Evolutionary conservation across 2,797 vertebrate species (phyloP).

Genomic region (Malacoraja senta): DNA sequence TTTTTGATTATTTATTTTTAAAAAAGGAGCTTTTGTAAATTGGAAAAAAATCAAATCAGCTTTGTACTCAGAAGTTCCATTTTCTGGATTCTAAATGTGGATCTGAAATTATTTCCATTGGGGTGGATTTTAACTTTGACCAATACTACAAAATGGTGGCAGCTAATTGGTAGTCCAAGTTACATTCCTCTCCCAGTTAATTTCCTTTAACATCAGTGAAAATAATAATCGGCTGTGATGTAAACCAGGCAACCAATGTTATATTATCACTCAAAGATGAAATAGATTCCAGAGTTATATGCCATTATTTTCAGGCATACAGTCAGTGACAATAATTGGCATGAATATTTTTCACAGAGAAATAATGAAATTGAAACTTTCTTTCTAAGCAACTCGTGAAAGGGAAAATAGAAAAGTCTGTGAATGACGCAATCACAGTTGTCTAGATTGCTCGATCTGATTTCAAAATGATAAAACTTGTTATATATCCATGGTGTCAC

Average conservation of each 20-base stretch:
- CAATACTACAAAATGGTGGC: neutral
- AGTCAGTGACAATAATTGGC: neutral
- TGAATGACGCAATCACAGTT: neutral
- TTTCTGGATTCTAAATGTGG: neutral
- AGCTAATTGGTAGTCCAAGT: neutral
- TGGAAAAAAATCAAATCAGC: neutral
- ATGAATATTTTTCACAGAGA: neutral
- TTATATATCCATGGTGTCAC: neutral
- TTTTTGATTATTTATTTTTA: neutral
- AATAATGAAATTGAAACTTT: neutral
- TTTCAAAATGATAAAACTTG: neutral
- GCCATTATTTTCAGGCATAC: neutral
- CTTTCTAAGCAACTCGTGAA: neutral
- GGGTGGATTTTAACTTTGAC: neutral
- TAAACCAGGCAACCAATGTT: neutral
- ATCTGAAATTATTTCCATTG: neutral
- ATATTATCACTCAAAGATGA: too few relatives aligned
- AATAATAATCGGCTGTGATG: neutral
- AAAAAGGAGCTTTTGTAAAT: neutral
- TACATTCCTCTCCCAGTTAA: neutral
- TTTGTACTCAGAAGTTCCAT: neutral
- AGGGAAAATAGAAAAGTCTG: neutral
- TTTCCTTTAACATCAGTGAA: constrained; percentile 1
- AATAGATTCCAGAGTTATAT: neutral
- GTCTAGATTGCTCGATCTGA: neutral